Conservation (phyloP, 53 echinoderm and acorn worm genomes). For the Patiria pectinifera region DNA sequence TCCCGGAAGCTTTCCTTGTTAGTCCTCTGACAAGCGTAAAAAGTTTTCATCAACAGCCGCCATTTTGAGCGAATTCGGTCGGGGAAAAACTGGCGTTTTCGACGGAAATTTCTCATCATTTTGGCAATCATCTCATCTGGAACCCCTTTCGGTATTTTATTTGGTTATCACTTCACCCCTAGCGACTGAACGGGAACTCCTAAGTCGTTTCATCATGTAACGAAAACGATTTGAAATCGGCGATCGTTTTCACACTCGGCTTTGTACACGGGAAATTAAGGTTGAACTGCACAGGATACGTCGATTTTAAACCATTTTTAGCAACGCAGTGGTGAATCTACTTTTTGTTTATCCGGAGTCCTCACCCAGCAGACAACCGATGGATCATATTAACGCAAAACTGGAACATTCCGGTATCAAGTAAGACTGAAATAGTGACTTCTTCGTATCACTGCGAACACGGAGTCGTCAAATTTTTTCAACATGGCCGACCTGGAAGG, state of each 20-base stretch:
- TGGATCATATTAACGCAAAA: constrained; percentile 79
- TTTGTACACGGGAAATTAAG: constrained; percentile 73
- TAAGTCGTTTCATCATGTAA: constrained; percentile 66
- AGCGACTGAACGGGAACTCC: constrained; percentile 45
- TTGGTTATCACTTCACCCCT: constrained; percentile 23
- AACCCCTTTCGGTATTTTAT: constrained; percentile 40
- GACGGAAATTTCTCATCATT: constrained; percentile 78
- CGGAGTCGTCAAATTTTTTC: constrained; percentile 56
- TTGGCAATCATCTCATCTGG: constrained; percentile 75
- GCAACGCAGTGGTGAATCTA: constrained; percentile 9
- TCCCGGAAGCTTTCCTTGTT: constrained; percentile 97
- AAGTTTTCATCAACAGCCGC: constrained; percentile 99
- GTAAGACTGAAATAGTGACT: constrained; percentile 60
- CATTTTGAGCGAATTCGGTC: constrained; percentile 94
- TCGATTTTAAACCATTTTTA: constrained; percentile 44
- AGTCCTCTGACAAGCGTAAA: constrained; percentile 99
- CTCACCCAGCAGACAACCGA: constrained; percentile 38
- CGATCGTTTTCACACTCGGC: constrained; percentile 66
- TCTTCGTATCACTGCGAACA: constrained; percentile 65
- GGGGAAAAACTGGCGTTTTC: constrained; percentile 88
- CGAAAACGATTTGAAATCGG: constrained; percentile 62
- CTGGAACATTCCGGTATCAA: constrained; percentile 67
- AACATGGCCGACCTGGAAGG: constrained; percentile 97
- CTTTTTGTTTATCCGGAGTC: constrained; percentile 61
- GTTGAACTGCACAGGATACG: constrained; percentile 61